Conservation (phyloP, 2,888 invertebrate genomes). For the Acleris holmiana region DNA sequence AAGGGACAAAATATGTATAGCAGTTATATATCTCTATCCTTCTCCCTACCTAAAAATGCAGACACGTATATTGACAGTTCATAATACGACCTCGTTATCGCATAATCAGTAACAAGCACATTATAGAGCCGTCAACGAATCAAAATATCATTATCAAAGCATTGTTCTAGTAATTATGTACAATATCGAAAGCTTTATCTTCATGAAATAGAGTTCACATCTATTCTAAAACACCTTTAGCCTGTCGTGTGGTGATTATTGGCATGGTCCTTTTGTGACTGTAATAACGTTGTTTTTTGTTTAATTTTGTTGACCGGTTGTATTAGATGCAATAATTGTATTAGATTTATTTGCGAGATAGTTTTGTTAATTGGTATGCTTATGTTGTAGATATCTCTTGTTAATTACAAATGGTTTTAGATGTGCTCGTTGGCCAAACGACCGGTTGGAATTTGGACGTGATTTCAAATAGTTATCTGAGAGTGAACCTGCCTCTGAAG, state of each 20-base stretch:
- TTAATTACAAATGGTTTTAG: slow-evolving; percentile 27
- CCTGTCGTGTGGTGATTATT: not conserved
- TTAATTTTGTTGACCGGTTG: not conserved
- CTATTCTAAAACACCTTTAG: not conserved
- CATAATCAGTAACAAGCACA: slow-evolving; percentile 24
- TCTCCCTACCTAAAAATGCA: too few relatives aligned
- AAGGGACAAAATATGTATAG: too few relatives aligned
- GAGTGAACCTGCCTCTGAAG: too few relatives aligned
- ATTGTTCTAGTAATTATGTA: slow-evolving; percentile 54
- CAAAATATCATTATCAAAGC: slow-evolving; percentile 60
- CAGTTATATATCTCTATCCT: too few relatives aligned
- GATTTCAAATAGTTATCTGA: not conserved
- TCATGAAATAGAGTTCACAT: slow-evolving; percentile 4
- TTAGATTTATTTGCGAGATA: slow-evolving; percentile 33
- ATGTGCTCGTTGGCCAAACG: slow-evolving; percentile 3
- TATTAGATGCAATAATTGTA: slow-evolving; percentile 5
- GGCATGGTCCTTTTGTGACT: not conserved
- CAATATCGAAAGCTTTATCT: slow-evolving; percentile 25
- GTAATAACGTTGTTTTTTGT: not conserved
- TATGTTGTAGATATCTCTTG: slow-evolving; percentile 18
- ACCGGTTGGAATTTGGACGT: slow-evolving; percentile 13
- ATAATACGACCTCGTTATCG: not conserved
- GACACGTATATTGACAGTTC: too few relatives aligned
- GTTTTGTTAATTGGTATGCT: slow-evolving; percentile 24
- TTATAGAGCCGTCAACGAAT: slow-evolving; percentile 67